Conservation (phyloP, 2,113 vertebrate genomes). For the Sisor rabdophorus region DNA sequence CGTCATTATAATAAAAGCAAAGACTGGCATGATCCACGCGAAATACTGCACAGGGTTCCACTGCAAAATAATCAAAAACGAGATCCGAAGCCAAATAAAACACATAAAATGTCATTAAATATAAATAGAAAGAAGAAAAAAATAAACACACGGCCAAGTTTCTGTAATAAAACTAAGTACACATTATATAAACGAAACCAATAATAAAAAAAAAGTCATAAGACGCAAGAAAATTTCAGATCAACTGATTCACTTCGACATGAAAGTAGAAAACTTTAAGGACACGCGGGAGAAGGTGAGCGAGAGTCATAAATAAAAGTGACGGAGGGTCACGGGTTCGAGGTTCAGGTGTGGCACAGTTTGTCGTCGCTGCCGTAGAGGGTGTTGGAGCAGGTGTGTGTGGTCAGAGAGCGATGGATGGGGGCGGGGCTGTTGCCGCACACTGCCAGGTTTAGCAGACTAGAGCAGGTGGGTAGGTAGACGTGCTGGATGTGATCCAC, state of each 20-base stretch:
- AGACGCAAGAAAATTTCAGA: slow-evolving; percentile 56
- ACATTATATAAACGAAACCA: slow-evolving; percentile 30
- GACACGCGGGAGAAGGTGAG: background rate
- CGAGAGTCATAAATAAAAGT: background rate
- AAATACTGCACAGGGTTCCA: slow-evolving; percentile 47
- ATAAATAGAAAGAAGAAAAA: slow-evolving; percentile 5
- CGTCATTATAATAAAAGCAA: slow-evolving; percentile 47
- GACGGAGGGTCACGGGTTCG: background rate
- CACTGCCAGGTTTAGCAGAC: slow-evolving; percentile 85
- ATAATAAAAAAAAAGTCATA: background rate
- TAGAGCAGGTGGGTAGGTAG: slow-evolving; percentile 94
- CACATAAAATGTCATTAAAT: slow-evolving; percentile 45
- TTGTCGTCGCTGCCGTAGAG: slow-evolving; percentile 61
- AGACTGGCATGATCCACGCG: slow-evolving; percentile 30
- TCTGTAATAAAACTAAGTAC: slow-evolving; percentile 48
- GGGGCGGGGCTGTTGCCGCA: slow-evolving; percentile 53
- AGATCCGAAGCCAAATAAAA: slow-evolving; percentile 48
- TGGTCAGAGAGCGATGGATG: slow-evolving; percentile 59
- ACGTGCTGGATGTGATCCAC: slow-evolving; percentile 93
- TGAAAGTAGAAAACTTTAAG: slow-evolving; percentile 52
- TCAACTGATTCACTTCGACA: slow-evolving; percentile 72
- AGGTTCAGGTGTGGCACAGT: slow-evolving; percentile 56
- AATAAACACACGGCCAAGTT: slow-evolving; percentile 1
- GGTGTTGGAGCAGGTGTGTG: slow-evolving; percentile 55
- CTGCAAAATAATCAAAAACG: slow-evolving; percentile 46